Percentiles rank a stretch among this genome's conserved stretches.
phyloP scores from a whole-genome alignment of 2,113 vertebrate genomes.

The Phalacrocorax aristotelis region DNA sequence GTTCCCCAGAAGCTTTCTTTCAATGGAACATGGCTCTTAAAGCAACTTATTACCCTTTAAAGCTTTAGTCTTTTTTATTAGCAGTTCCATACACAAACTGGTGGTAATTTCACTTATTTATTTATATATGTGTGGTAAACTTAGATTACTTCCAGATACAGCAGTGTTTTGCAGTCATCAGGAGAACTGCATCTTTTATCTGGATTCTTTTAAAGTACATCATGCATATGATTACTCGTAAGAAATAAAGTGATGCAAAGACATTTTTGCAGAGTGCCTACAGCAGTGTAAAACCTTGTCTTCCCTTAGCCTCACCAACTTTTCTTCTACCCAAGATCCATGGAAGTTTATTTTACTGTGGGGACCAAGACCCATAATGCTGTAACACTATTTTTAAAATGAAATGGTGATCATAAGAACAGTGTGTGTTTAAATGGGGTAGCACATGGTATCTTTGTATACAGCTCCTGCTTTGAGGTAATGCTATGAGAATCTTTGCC shows the following conservation, averaged over 20 bases:
- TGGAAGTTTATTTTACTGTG: background rate
- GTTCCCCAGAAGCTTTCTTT: background rate
- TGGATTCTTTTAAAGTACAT: background rate
- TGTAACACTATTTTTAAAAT: background rate
- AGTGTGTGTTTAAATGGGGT: background rate
- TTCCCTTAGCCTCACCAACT: background rate
- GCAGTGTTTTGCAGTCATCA: background rate
- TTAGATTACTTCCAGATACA: slow-evolving; percentile 1
- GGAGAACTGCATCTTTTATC: background rate
- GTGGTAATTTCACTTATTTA: background rate
- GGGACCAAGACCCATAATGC: background rate
- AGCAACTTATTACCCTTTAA: background rate
- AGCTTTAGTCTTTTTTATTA: background rate
- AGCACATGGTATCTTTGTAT: background rate
- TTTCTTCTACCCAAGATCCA: background rate
- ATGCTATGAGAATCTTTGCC: slow-evolving; percentile 16
- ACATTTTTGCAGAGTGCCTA: background rate
- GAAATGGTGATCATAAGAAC: background rate
- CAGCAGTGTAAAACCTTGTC: slow-evolving; percentile 4
- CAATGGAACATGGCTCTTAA: background rate
- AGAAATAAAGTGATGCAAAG: slow-evolving; percentile 13
- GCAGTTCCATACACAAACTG: background rate
- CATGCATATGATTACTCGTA: background rate
- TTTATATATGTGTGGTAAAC: background rate
- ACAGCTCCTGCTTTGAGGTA: slow-evolving; percentile 20